Percentiles rank a stretch among this genome's conserved stretches.
Conservation (phyloP, 2,888 invertebrate genomes). For the Nymphalis polychloros region DNA sequence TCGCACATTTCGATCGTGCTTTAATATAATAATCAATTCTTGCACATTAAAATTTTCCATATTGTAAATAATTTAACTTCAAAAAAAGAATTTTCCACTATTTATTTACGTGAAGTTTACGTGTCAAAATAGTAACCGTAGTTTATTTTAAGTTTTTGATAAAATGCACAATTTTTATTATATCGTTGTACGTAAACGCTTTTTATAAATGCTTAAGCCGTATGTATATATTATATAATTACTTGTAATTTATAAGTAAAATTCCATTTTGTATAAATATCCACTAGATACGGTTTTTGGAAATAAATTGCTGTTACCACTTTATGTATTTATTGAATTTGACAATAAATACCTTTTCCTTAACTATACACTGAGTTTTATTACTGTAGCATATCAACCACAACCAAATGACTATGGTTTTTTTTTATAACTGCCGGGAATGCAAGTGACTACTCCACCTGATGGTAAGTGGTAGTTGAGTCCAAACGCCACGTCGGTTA, state of each 20-base stretch:
- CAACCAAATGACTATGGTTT: too few relatives aligned
- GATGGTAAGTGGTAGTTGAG: too few relatives aligned
- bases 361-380: conserved; percentile 43
- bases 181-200: background rate
- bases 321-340: conserved; percentile 66
- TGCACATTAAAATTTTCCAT: conserved; percentile 7
- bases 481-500: too few relatives aligned
- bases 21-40: background rate
- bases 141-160: conserved; percentile 4
- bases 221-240: conserved; percentile 23
- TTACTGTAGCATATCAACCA: background rate
- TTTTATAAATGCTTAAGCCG: conserved; percentile 13
- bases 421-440: too few relatives aligned
- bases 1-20: conserved; percentile 6
- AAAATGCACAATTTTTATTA: conserved; percentile 6
- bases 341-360: conserved; percentile 73
- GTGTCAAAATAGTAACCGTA: conserved; percentile 9
- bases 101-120: conserved; percentile 13
- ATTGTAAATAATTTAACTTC: conserved; percentile 20
- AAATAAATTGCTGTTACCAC: conserved; percentile 56
- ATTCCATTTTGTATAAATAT: conserved; percentile 54
- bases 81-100: background rate
- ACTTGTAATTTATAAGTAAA: conserved; percentile 46
- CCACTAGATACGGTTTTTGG: conserved; percentile 41
- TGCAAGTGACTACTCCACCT: too few relatives aligned